Percentiles rank a stretch among this genome's conserved stretches.
Conservation (phyloP, 2,888 invertebrate species). For the Acleris emargana region DNA sequence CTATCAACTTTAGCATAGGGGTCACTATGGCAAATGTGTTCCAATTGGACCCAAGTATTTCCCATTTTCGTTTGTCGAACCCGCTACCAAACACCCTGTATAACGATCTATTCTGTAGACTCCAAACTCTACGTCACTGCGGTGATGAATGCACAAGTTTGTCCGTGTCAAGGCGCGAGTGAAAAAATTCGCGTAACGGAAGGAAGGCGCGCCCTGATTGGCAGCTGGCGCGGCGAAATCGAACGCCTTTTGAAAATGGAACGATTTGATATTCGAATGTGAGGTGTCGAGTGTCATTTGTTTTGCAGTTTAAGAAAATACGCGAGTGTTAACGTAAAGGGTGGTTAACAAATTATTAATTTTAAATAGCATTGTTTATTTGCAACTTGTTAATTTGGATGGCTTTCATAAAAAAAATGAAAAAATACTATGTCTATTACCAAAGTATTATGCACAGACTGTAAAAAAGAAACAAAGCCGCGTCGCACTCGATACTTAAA, state of each 20-base stretch:
- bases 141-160: conserved; percentile 78
- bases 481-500: conserved; percentile 14
- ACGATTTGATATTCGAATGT: conserved; percentile 28
- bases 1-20: too few species aligned
- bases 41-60: too few species aligned
- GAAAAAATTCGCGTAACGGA: conserved; percentile 68
- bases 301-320: conserved; percentile 1
- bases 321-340: too few species aligned
- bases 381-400: too few species aligned
- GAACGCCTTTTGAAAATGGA: conserved; percentile 41
- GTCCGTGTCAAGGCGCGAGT: conserved; percentile 67
- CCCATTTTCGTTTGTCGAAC: too few species aligned
- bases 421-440: too few species aligned
- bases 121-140: conserved; percentile 47
- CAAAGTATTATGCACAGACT: too few species aligned
- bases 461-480: neutral
- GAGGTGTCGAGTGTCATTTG: conserved; percentile 11
- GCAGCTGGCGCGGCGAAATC: conserved; percentile 54
- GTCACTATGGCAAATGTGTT: too few species aligned
- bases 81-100: too few species aligned
- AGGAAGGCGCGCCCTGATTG: conserved; percentile 72
- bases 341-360: too few species aligned
- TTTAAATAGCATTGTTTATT: too few species aligned
- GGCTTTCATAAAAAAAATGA: too few species aligned
- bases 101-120: conserved; percentile 20